These are phyloP conservation scores for Cariama cristata DNA, from an alignment of 2,113 vertebrate genomes.

Conservation along the genomic window DNA sequence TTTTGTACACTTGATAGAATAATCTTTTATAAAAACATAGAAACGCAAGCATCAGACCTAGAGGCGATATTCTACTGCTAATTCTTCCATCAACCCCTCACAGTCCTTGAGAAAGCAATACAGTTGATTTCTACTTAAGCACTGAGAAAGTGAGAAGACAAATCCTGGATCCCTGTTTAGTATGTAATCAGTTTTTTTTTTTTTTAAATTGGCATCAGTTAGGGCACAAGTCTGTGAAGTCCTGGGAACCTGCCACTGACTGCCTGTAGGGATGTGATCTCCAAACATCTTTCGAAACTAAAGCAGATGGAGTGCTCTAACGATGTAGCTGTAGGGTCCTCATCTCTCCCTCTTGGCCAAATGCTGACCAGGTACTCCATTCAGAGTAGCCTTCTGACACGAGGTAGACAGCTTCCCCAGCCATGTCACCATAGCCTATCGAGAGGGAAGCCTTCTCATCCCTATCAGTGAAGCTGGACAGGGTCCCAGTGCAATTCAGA, in stretches of 20 bases:
- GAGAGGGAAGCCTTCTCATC: neutral
- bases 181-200: neutral
- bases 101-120: neutral
- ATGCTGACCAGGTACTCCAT: neutral
- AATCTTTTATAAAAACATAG: neutral
- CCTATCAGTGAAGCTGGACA: neutral
- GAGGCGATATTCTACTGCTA: neutral
- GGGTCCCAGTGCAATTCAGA: neutral
- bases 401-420: neutral
- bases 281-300: neutral
- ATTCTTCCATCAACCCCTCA: neutral
- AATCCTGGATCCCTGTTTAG: neutral
- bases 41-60: neutral
- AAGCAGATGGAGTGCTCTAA: neutral
- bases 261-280: rapidly evolving
- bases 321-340: rapidly evolving
- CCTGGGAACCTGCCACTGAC: neutral
- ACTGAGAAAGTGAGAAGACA: neutral
- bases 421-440: neutral
- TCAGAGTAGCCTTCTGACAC: neutral
- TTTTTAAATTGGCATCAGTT: neutral
- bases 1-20: neutral
- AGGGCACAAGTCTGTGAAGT: neutral
- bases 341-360: neutral
- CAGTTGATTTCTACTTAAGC: neutral